Base-by-base conservation (phyloP, 2,888 invertebrate species). In the Ornithoptera alexandrae region DNA sequence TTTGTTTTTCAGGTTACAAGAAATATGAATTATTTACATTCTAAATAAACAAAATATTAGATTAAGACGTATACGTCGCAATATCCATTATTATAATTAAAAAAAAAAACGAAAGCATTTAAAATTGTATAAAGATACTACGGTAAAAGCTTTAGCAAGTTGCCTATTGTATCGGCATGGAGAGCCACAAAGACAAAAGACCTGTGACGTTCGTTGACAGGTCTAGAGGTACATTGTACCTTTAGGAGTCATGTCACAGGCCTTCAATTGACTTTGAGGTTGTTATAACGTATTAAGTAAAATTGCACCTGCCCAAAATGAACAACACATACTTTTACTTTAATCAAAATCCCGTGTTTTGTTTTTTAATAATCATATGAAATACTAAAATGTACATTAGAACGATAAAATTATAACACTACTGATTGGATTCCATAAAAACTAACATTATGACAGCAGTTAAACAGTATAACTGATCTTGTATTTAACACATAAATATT, bases 81-180 rank as follows among this genome's bases (percentile, higher is more conserved):
- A 67, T 58, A 65, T 70, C 42, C 67, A 61, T 65, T 71, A 60
- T 67, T 36, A 61, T 61, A 67, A 70, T 70, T 53, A 71, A 65
- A 65, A 71, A 36, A 36, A 20, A 67, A 67, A 60, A 56, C 60
- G 42, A 71, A 69, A 70, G 57, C 67, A 46, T 67, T 69, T 64
- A 70, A 71, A 70, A 58, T 65, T 30, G 10, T 58, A 58, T 58
- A 70, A 64, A 64, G 65, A 64, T 70, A 58, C 62, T 67, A 63
- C 61, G 24, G 60, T 60, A 63, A 68, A 68, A 67, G 69, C 68
- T 62, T 70, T 68, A 72, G 63, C 60, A 61, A 63, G 79, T 72
- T 73, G 79, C 74, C 88, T 81, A 84, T 89, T 89, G 89, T 89
- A 81, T 81, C 76, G 81, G 74, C 75, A 75, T 81, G 78, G 80